Conservation (phyloP, 2,797 vertebrate species). For the Spheniscus humboldti region DNA sequence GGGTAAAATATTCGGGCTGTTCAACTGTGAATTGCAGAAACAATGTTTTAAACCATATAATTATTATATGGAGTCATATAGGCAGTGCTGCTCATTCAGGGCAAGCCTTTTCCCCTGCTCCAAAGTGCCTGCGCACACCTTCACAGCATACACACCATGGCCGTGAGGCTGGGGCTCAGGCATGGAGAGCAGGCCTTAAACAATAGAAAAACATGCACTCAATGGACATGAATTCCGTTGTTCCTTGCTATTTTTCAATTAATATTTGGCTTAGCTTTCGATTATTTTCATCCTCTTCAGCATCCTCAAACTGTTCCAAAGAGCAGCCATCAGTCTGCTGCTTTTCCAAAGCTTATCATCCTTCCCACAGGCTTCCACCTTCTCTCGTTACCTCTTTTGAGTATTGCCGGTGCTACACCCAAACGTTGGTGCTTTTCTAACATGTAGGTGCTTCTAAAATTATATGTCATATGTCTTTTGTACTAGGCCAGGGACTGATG, state of each 20-base stretch:
- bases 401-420: accelerated
- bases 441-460: not conserved
- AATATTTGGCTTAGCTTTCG: not conserved
- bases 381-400: not conserved
- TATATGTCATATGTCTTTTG: not conserved
- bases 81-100: not conserved
- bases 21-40: not conserved
- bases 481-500: not conserved
- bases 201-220: not conserved
- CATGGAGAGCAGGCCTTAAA: not conserved
- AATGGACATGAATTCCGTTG: not conserved
- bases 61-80: not conserved
- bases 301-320: not conserved
- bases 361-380: not conserved
- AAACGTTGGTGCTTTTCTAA: accelerated
- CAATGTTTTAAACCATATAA: not conserved
- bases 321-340: not conserved
- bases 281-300: not conserved
- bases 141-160: no score
- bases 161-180: not conserved
- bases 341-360: not conserved
- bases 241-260: not conserved
- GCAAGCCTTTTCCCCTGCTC: not conserved
- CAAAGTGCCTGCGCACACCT: not conserved
- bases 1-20: not conserved